Conservation (phyloP, 1,140 invertebrate species). For the Ceratosolen fusciceps region DNA sequence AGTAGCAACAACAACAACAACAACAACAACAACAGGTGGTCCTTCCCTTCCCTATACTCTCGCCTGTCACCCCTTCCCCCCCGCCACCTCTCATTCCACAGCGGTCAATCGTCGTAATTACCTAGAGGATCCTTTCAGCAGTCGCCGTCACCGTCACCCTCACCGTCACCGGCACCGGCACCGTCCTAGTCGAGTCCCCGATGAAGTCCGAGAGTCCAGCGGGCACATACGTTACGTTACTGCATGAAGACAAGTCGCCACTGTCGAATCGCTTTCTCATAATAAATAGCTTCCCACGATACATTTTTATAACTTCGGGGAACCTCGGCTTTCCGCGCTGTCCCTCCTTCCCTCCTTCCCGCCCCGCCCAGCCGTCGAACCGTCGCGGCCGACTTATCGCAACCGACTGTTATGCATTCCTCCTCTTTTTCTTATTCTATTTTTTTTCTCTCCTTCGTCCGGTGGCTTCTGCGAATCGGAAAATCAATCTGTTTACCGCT, state of each 20-base stretch:
- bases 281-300: constrained; percentile 39
- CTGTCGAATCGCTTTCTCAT: constrained; percentile 37
- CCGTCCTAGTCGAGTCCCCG: too few species aligned
- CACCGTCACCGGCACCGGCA: background rate
- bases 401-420: background rate
- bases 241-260: constrained; percentile 9
- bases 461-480: background rate
- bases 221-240: background rate
- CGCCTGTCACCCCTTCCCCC: background rate
- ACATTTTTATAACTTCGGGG: constrained; percentile 24
- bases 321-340: background rate
- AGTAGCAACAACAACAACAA: too few species aligned
- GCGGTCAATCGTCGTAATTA: constrained; percentile 33
- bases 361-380: too few species aligned
- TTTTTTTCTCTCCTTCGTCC: background rate
- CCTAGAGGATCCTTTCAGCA: background rate
- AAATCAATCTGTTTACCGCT: constrained; percentile 1
- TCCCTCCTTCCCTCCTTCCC: background rate
- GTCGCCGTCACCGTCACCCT: background rate
- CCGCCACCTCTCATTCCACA: background rate
- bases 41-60: background rate
- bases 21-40: background rate
- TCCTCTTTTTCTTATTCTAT: too few species aligned
- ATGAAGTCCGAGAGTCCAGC: background rate
- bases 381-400: too few species aligned